Base-by-base conservation (phyloP, 2,113 vertebrate genomes). In the Limnothrissa miodon region DNA sequence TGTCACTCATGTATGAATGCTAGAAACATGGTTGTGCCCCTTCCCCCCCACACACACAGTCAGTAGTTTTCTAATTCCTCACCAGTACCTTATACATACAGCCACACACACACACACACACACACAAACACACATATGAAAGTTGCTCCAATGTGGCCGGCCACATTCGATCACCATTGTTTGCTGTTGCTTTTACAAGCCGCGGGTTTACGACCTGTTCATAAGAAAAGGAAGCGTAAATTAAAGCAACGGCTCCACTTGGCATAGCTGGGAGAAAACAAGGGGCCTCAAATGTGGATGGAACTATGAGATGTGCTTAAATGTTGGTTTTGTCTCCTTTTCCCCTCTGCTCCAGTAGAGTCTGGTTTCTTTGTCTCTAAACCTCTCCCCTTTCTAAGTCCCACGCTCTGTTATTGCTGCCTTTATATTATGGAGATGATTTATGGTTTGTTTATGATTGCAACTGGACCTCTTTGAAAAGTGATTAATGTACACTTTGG, bases 131-230 rank as follows among this genome's bases (percentile, higher is more conserved):
- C 48, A 53, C 19, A 21, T 5, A 53, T 36, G 56, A 70, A 62
- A 44, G 78, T 44, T 15, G 51, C 25, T 48, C 80, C 78, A 39
- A 44, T 79, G 51, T 83, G 82, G 10, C 83, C 23, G 70, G 10
- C 83, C 23, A 62, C 83, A 66, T 53, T 86, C 78, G 80, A 59
- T 86, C 74, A 48, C 29, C n/a, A 85, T 82, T 80, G 84, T 86
- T 89, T 84, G 56, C 82, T 85, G 87, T 87, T 89, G 79, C 85
- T 91, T 91, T 90, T 90, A 90, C 78, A 42, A 91, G 86, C 86
- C 83, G 33, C 9, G 25, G 79, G 85, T 91, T 87, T 79, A 74
- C 83, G 74, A 80, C 81, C 70, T 19, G 25, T 86, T 84, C 85
- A 42, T 88, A 86, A 91, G 87, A 85, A 5, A 2, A 81, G 86